Base-by-base conservation (phyloP, 1,140 invertebrate species). In the Pachypeltis micranthus region DNA sequence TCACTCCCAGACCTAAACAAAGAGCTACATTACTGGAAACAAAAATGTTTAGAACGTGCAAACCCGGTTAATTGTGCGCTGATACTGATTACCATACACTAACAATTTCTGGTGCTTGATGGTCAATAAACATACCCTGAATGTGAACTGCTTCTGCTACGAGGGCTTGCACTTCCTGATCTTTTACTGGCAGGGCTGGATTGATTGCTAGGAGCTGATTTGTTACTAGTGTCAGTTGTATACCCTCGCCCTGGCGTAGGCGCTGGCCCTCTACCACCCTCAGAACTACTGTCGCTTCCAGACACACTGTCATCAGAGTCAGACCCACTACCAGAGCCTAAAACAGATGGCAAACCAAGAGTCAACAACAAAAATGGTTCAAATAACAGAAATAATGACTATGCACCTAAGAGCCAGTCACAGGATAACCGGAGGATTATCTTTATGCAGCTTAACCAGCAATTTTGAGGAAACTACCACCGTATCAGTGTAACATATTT, bases 141-240 rank as follows among this genome's bases (percentile, higher is more conserved):
- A 31, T 71, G 73, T 67, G 70, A 70, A 51, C 75, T 73, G 63
- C 77, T 79, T 23, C 69, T 72, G 0, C 76, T 77, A 24, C 73
- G 67, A 10, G 63, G 57, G 1, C 44, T 29, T 4, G 57, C 27
- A 31, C 59, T 64, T 2, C 39, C 19, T 19, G 24, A 44, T 1
- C 54, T 59, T 3, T 54, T 64, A 16, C 19, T 10, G n/a, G 12
- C 34, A 29, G 65, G 44, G n/a, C 57, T 44, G 4, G 24, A 55
- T 12, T 24, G 29, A 47, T 19, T 63, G 23, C 58, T 44, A n/a
- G 58, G 44, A 14, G 16, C 1, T 23, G 64, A 61, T 16, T 54
- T 34, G n/a, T 44, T 29, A 2, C 29, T 25, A 21, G 26, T 19
- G n/a, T 44, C 24, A 54, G 25, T 47, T 7, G 23, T 29, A 54